Conservation (phyloP, 1,140 invertebrate species). For the Tetragonula clypearis region DNA sequence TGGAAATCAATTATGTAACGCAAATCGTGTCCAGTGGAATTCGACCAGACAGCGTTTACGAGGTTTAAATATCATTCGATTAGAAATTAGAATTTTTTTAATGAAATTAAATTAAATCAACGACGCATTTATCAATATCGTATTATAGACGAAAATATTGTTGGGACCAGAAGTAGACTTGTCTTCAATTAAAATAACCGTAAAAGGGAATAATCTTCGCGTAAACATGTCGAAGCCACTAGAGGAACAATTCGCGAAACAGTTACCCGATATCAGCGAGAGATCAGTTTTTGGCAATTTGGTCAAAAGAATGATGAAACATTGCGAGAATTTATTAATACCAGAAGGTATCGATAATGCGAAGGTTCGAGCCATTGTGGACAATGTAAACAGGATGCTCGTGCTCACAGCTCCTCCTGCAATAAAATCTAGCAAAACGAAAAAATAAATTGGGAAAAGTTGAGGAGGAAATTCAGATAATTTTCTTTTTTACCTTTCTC, state of each 20-base stretch:
- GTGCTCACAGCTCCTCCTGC: constrained; percentile 53
- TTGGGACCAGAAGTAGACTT: constrained; percentile 60
- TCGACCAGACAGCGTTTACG: constrained; percentile 53
- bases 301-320: constrained; percentile 37
- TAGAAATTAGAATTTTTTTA: not conserved
- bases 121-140: not conserved
- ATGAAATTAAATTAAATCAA: not conserved
- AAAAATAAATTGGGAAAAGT: not conserved
- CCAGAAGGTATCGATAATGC: constrained; percentile 58
- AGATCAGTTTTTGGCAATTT: constrained; percentile 25
- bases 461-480: not conserved
- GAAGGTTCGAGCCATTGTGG: constrained; percentile 59
- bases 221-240: constrained; percentile 42
- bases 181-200: constrained; percentile 63
- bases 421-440: constrained; percentile 21
- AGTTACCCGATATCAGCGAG: constrained; percentile 32
- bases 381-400: constrained; percentile 60
- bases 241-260: constrained; percentile 11
- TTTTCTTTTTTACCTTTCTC: not conserved
- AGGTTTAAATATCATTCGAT: constrained; percentile 39
- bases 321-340: constrained; percentile 63
- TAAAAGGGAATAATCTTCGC: constrained; percentile 63
- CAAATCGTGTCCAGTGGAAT: constrained; percentile 56
- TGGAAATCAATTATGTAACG: constrained; percentile 41
- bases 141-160: constrained; percentile 53